A percentile compares a stretch with the other conserved stretches of the same genome.
Evolutionary conservation across 1,140 invertebrate species (phyloP).

Genomic region (Drosophila murphyi): DNA sequence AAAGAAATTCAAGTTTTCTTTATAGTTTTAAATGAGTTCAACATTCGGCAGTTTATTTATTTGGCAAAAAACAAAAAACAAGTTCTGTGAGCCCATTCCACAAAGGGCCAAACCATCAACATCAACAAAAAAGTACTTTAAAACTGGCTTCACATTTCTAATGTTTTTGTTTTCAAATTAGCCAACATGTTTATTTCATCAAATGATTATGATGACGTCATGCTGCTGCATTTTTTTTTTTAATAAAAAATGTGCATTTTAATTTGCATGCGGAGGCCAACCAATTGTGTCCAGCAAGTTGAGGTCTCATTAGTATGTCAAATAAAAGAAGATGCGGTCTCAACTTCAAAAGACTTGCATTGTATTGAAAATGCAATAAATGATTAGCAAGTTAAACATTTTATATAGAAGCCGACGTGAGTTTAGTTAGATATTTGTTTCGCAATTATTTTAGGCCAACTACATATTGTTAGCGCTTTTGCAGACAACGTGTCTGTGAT

Average conservation of each 20-base stretch:
- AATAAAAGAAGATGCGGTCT: not conserved
- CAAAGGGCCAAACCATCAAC: not conserved
- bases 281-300: not conserved
- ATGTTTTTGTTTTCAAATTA: too few species aligned
- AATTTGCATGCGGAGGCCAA: not conserved
- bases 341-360: not conserved
- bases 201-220: not conserved
- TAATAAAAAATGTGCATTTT: not conserved
- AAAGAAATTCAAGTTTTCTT: too few species aligned
- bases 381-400: not conserved
- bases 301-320: not conserved
- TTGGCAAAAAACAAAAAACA: not conserved
- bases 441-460: not conserved
- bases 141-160: too few species aligned
- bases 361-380: slow-evolving; percentile 1
- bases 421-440: slow-evolving; percentile 6
- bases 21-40: too few species aligned
- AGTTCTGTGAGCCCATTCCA: not conserved
- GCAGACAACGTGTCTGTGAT: slow-evolving; percentile 21
- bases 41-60: too few species aligned
- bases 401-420: slow-evolving; percentile 2
- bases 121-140: too few species aligned
- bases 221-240: too few species aligned
- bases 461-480: not conserved
- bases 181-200: too few species aligned